Conservation (phyloP, 2,797 vertebrate species). For the Margarornis squamiger region DNA sequence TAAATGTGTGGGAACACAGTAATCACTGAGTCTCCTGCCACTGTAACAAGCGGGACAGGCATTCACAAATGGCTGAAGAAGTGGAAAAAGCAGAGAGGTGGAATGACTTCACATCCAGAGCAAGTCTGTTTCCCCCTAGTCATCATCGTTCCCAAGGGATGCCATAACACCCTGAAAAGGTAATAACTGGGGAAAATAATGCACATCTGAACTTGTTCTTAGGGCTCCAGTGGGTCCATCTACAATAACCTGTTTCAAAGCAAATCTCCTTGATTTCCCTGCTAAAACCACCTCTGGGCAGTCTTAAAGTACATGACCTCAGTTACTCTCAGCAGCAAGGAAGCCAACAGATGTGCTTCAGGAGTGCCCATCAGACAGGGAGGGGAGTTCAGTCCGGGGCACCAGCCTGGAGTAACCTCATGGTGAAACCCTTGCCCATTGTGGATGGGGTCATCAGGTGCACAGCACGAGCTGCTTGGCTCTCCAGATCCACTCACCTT, state of each 20-base stretch:
- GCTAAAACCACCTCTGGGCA: accelerated
- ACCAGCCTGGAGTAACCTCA: neutral
- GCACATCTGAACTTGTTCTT: neutral
- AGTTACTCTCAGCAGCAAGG: neutral
- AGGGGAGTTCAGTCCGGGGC: neutral
- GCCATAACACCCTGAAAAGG: neutral
- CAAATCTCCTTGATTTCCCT: neutral
- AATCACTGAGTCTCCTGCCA: neutral
- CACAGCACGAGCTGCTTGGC: neutral
- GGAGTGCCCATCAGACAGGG: neutral
- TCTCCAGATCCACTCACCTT: neutral
- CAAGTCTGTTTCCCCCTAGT: neutral
- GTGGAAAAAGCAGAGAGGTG: neutral
- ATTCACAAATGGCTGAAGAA: neutral
- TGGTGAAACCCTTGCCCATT: neutral
- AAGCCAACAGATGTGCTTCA: neutral
- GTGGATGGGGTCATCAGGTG: neutral
- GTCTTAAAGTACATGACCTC: neutral
- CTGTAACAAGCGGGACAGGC: neutral
- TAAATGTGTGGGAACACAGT: neutral
- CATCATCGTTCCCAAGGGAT: neutral
- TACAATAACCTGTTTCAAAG: neutral
- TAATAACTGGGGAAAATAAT: neutral
- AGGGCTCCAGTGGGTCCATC: neutral
- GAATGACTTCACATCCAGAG: neutral